phyloP scores from a whole-genome alignment of 2,113 vertebrate species.

The Microtus pennsylvanicus region DNA sequence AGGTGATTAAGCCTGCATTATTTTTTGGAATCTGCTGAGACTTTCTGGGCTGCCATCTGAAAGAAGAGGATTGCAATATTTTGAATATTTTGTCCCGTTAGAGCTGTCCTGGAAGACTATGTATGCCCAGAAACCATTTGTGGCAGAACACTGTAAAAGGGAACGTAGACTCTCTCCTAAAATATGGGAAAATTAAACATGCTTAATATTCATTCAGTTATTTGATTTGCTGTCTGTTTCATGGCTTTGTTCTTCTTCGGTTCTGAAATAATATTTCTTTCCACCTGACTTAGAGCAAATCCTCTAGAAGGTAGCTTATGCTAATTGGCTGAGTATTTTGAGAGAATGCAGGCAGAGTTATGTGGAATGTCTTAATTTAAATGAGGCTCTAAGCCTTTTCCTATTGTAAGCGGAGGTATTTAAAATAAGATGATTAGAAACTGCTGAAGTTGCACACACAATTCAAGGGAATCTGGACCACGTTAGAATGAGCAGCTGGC shows the following conservation, averaged over 20 bases:
- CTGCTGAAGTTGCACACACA: slow-evolving; percentile 73
- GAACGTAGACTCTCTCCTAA: neutral
- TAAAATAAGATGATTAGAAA: slow-evolving; percentile 72
- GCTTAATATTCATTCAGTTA: slow-evolving; percentile 47
- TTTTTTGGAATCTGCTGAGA: slow-evolving; percentile 62
- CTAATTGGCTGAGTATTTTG: slow-evolving; percentile 74
- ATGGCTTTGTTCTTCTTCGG: slow-evolving; percentile 19
- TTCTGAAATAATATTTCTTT: slow-evolving; percentile 73
- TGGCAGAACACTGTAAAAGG: neutral
- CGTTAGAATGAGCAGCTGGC: slow-evolving; percentile 37
- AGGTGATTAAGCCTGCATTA: slow-evolving; percentile 62
- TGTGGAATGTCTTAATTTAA: slow-evolving; percentile 73
- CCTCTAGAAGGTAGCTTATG: slow-evolving; percentile 72
- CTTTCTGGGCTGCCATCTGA: neutral
- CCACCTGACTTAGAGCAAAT: slow-evolving; percentile 67
- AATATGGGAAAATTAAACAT: slow-evolving; percentile 59
- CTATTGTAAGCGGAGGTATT: slow-evolving; percentile 68
- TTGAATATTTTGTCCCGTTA: neutral
- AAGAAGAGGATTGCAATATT: neutral
- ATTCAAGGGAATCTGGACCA: slow-evolving; percentile 72
- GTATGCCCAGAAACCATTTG: neutral
- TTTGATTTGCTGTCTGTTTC: slow-evolving; percentile 60
- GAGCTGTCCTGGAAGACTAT: neutral
- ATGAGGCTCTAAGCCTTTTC: slow-evolving; percentile 63
- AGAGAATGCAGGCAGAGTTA: slow-evolving; percentile 68